phyloP scores from a whole-genome alignment of 2,113 vertebrate genomes.

The Hymenochirus boettgeri region DNA sequence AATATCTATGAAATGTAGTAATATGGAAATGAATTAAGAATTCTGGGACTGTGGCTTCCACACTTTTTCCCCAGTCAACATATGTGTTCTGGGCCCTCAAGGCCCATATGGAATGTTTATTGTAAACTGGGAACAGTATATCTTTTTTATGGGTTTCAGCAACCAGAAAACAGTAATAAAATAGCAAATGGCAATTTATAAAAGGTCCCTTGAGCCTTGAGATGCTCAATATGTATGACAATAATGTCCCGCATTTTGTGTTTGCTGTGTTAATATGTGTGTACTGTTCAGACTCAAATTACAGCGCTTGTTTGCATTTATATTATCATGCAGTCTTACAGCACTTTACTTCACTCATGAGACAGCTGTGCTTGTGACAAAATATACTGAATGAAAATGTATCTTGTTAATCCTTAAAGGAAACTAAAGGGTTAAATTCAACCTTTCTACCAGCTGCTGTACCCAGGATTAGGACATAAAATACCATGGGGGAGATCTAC shows the following conservation, averaged over 20 bases:
- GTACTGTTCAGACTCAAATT: slow-evolving; percentile 31
- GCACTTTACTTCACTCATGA: slow-evolving; percentile 17
- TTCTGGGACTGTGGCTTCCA: too few relatives aligned
- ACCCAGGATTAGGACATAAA: too few relatives aligned
- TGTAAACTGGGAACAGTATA: neutral
- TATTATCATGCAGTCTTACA: slow-evolving; percentile 20
- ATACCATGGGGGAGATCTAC: too few relatives aligned
- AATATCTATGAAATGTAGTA: too few relatives aligned
- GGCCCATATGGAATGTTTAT: too few relatives aligned
- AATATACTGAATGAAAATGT: too few relatives aligned
- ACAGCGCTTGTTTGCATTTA: slow-evolving; percentile 30
- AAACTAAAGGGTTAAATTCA: too few relatives aligned
- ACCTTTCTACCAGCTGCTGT: too few relatives aligned
- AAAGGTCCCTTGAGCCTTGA: slow-evolving; percentile 20
- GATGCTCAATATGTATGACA: slow-evolving; percentile 17
- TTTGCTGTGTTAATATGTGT: slow-evolving; percentile 22
- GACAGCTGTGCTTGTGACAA: slow-evolving; percentile 1
- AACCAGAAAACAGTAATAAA: slow-evolving; percentile 27
- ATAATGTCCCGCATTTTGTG: slow-evolving; percentile 12
- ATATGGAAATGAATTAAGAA: too few relatives aligned
- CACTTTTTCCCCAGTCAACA: too few relatives aligned
- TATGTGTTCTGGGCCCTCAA: too few relatives aligned
- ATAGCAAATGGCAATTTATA: slow-evolving; percentile 31
- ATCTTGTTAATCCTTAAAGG: too few relatives aligned
- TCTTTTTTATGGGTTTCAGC: slow-evolving; percentile 13